Percentiles rank a stretch among this genome's conserved stretches.
Evolutionary conservation across 2,888 invertebrate species (phyloP).

Genomic region (Dicyrtomina minuta): DNA sequence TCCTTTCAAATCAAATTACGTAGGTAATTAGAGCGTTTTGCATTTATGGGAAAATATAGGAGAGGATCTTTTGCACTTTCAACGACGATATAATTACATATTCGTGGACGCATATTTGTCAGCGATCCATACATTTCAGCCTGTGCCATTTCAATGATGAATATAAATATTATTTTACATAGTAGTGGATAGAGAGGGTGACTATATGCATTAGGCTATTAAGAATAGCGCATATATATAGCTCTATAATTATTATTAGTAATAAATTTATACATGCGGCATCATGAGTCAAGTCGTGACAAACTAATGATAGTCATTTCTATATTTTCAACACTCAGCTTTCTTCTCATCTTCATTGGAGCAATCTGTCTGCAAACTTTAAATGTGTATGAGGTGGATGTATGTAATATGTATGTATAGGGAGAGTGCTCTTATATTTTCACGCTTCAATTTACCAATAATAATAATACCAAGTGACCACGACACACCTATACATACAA

Average conservation of each 20-base stretch:
- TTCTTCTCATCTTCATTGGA: slow-evolving; percentile 15
- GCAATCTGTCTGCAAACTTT: background rate
- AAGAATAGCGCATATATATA: too few relatives aligned
- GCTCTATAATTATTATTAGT: too few relatives aligned
- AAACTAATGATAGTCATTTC: slow-evolving; percentile 24
- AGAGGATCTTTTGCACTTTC: too few relatives aligned
- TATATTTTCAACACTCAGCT: slow-evolving; percentile 7
- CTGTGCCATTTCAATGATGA: slow-evolving; percentile 14
- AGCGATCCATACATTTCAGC: slow-evolving; percentile 10
- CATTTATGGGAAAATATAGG: too few relatives aligned
- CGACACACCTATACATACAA: background rate
- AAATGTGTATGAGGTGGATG: background rate
- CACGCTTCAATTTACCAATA: background rate
- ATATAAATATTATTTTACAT: slow-evolving; percentile 6
- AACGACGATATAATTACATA: background rate
- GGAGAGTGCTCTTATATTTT: background rate
- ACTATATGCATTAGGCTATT: too few relatives aligned
- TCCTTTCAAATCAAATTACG: too few relatives aligned
- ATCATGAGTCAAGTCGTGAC: slow-evolving; percentile 21
- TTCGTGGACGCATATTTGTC: slow-evolving; percentile 10
- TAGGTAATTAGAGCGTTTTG: too few relatives aligned
- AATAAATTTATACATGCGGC: background rate
- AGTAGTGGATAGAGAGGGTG: background rate
- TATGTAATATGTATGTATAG: background rate
- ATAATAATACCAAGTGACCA: background rate